phyloP scores from a whole-genome alignment of 1,140 invertebrate genomes.

The Trachymyrmex septentrionalis region DNA sequence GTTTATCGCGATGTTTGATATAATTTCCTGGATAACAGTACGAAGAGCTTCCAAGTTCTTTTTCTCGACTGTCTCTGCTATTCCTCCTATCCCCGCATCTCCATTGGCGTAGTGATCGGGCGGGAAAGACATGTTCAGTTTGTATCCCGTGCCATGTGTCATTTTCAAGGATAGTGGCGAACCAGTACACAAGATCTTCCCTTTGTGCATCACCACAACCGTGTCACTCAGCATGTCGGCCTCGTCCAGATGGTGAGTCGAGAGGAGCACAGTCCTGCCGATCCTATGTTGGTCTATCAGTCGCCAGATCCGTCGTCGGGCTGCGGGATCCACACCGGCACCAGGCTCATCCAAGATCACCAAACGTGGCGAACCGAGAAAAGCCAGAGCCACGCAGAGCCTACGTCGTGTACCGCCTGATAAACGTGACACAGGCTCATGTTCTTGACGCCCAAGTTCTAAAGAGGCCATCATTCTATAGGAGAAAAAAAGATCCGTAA shows the following conservation, averaged over 20 bases:
- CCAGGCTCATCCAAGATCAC: conserved; percentile 95
- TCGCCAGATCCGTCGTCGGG: conserved; percentile 92
- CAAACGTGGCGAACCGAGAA: conserved; percentile 93
- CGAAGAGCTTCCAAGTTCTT: conserved; percentile 83
- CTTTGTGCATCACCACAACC: conserved; percentile 90
- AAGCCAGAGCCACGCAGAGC: conserved; percentile 89
- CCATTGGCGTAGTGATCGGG: conserved; percentile 19
- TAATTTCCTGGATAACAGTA: conserved; percentile 82
- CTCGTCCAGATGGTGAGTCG: conserved; percentile 91
- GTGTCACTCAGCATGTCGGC: conserved; percentile 90
- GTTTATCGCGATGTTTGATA: conserved; percentile 85
- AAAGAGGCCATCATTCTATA: conserved; percentile 87
- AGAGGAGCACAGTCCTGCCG: conserved; percentile 90
- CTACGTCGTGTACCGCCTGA: conserved; percentile 89
- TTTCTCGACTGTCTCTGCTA: conserved; percentile 61
- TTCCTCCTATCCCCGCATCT: conserved; percentile 35
- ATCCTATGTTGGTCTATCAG: conserved; percentile 90
- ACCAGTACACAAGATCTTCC: conserved; percentile 87
- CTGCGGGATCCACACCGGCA: conserved; percentile 93
- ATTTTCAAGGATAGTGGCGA: conserved; percentile 91
- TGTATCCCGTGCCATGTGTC: conserved; percentile 93
- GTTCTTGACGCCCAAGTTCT: conserved; percentile 87
- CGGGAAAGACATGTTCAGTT: conserved; percentile 87
- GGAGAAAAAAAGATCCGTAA: background rate
- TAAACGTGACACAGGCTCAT: conserved; percentile 87